Conservation (phyloP, 2,888 invertebrate species). For the Cheilosia vernalis region DNA sequence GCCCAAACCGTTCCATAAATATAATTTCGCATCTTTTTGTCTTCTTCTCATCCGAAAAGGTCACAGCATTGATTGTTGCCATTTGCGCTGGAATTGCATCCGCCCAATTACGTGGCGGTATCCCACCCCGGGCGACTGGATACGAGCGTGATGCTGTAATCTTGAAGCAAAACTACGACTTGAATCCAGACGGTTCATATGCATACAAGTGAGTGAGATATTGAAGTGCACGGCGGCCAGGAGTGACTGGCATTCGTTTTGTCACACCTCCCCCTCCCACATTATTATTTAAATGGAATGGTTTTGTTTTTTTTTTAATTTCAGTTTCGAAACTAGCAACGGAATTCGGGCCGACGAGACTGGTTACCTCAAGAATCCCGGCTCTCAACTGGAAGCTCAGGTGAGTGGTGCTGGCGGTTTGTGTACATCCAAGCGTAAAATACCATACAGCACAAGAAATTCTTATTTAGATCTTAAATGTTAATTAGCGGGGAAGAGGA, state of each 20-base stretch:
- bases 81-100: slow-evolving; percentile 79
- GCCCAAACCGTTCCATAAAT: slow-evolving; percentile 9
- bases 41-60: slow-evolving; percentile 77
- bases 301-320: slow-evolving; percentile 14
- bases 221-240: slow-evolving; percentile 4
- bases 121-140: slow-evolving; percentile 78
- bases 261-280: slow-evolving; percentile 56
- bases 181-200: slow-evolving; percentile 84
- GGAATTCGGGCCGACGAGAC: slow-evolving; percentile 87
- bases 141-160: slow-evolving; percentile 84
- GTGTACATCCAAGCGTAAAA: slow-evolving; percentile 34
- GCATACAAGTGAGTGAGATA: slow-evolving; percentile 83
- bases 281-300: slow-evolving; percentile 8
- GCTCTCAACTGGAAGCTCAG: slow-evolving; percentile 85
- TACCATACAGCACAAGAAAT: slow-evolving; percentile 4
- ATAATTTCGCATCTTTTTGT: slow-evolving; percentile 37
- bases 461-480: slow-evolving; percentile 46
- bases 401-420: slow-evolving; percentile 77
- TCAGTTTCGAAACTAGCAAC: slow-evolving; percentile 87
- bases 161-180: slow-evolving; percentile 84
- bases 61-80: slow-evolving; percentile 80
- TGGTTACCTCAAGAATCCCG: slow-evolving; percentile 86
- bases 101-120: slow-evolving; percentile 81
- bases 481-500: slow-evolving; percentile 42
- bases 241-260: slow-evolving; percentile 41